Evolutionary conservation across 2,888 invertebrate species (phyloP).

Genomic region (Scaptomyza flava): DNA sequence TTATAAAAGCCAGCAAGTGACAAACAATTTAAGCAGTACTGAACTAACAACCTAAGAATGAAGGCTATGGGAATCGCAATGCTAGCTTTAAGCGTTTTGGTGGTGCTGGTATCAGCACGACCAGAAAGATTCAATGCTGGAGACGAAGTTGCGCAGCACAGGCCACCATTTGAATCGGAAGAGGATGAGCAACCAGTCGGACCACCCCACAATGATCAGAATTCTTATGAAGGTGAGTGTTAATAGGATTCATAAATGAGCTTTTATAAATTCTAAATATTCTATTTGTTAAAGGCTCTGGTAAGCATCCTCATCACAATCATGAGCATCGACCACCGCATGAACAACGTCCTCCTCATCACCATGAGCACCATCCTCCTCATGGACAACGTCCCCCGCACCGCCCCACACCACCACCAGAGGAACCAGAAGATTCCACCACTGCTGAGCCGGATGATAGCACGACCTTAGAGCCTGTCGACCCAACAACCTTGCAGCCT

Average conservation of each 20-base stretch:
- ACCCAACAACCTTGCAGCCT: constrained; percentile 5
- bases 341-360: constrained; percentile 9
- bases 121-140: constrained; percentile 12
- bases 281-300: not conserved
- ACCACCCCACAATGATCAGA: constrained; percentile 6
- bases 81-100: constrained; percentile 23
- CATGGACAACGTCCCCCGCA: constrained; percentile 20
- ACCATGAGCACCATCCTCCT: constrained; percentile 7
- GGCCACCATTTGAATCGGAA: not conserved
- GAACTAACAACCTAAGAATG: constrained; percentile 23
- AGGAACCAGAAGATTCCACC: constrained; percentile 21
- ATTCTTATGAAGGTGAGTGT: constrained; percentile 22
- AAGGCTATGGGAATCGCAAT: constrained; percentile 12
- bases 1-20: constrained; percentile 26
- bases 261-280: not conserved
- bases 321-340: constrained; percentile 3
- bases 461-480: constrained; percentile 5
- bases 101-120: constrained; percentile 23
- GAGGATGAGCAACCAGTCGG: not conserved
- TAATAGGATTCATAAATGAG: too few species aligned
- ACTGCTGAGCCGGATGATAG: constrained; percentile 12
- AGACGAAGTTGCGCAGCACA: not conserved
- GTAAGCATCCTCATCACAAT: constrained; percentile 3
- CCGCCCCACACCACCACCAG: constrained; percentile 16
- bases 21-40: constrained; percentile 9